Conservation (phyloP, 1,140 invertebrate genomes). For the Trachymyrmex septentrionalis region DNA sequence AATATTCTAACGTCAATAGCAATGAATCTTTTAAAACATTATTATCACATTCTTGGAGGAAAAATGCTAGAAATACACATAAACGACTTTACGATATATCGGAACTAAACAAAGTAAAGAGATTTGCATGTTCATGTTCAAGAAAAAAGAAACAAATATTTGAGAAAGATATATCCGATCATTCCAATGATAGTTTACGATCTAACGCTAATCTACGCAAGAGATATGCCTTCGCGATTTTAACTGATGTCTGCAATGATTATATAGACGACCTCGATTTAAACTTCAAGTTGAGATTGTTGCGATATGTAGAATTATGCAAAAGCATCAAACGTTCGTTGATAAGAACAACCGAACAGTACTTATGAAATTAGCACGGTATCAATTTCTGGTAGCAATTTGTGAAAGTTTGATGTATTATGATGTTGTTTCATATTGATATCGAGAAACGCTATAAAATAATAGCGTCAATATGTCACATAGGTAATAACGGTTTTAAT, state of each 20-base stretch:
- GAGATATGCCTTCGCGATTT: not conserved
- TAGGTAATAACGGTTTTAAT: not conserved
- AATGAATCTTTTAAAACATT: not conserved
- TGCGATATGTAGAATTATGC: constrained; percentile 75
- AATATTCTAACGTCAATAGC: not conserved
- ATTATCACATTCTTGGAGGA: not conserved
- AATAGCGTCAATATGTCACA: constrained; percentile 1
- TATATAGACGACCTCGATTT: constrained; percentile 61
- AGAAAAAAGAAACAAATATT: constrained; percentile 1
- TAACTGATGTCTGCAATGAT: constrained; percentile 37
- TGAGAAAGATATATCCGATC: not conserved
- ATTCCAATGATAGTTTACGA: not conserved
- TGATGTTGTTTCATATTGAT: not conserved
- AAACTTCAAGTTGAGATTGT: constrained; percentile 69
- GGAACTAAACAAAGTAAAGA: not conserved
- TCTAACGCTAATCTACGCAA: not conserved
- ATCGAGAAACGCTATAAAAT: not conserved
- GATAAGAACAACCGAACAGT: constrained; percentile 55
- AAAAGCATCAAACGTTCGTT: constrained; percentile 71
- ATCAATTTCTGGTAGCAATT: not conserved
- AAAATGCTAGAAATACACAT: not conserved
- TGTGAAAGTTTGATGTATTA: not conserved
- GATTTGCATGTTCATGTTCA: not conserved
- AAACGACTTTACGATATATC: not conserved
- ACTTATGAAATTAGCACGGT: constrained; percentile 51